Percentiles rank a stretch among this genome's conserved stretches.
These are phyloP conservation scores for Pseudotriccus pelzelni DNA, from an alignment of 2,797 vertebrate species.

Conservation along the genomic window DNA sequence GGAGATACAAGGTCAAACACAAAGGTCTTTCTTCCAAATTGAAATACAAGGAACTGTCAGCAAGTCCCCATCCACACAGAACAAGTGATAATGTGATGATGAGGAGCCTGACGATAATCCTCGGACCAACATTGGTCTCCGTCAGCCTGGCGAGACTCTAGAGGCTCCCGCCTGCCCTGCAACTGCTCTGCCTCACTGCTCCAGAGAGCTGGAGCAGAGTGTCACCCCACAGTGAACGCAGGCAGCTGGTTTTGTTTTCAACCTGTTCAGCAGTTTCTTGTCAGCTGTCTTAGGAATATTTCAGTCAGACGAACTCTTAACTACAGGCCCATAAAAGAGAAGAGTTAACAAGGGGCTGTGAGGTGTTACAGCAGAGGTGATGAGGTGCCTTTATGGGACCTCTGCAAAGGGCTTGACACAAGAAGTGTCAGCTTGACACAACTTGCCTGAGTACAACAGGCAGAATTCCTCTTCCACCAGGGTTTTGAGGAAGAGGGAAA, in stretches of 20 bases:
- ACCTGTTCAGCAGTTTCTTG: background rate
- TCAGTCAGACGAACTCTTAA: background rate
- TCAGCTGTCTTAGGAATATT: slow-evolving; percentile 15
- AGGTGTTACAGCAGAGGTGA: background rate
- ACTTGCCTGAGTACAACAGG: background rate
- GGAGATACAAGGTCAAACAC: background rate
- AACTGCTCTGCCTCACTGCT: background rate
- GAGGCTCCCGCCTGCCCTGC: background rate
- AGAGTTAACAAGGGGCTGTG: slow-evolving; percentile 15
- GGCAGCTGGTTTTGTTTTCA: background rate
- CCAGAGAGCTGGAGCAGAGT: background rate
- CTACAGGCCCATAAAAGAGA: background rate
- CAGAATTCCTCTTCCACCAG: background rate
- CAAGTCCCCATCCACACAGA: background rate
- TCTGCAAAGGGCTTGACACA: background rate
- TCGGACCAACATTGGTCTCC: background rate
- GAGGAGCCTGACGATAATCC: background rate
- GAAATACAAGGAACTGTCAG: background rate
- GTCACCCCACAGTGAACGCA: background rate
- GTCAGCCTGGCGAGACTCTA: background rate
- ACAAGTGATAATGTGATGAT: background rate
- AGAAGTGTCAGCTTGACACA: too few relatives aligned
- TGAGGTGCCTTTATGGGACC: slow-evolving; percentile 40
- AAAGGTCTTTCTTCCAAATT: background rate
- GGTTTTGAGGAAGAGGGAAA: background rate